Conservation (phyloP, 2,113 vertebrate genomes). For the Callionymus lyra region DNA sequence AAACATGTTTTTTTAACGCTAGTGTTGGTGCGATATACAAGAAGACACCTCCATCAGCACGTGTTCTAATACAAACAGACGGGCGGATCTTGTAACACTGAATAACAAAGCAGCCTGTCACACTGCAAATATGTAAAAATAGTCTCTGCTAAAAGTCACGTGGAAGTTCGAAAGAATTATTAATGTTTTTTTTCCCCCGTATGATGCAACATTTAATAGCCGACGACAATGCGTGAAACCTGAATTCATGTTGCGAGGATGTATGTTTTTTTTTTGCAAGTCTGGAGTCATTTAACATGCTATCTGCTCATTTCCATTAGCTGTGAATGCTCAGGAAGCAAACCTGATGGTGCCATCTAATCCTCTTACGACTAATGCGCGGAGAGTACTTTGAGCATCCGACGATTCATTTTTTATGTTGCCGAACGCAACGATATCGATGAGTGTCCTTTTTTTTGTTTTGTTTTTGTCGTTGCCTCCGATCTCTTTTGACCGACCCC, state of each 20-base stretch:
- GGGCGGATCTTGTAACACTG: too few relatives aligned
- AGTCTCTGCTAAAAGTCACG: too few relatives aligned
- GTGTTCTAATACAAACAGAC: too few relatives aligned
- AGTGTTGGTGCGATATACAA: too few relatives aligned
- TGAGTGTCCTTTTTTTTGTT: slow-evolving; percentile 10
- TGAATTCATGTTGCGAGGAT: slow-evolving; percentile 38
- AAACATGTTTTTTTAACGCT: too few relatives aligned
- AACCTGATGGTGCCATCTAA: slow-evolving; percentile 56
- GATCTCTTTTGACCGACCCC: slow-evolving; percentile 26
- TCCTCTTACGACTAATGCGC: slow-evolving; percentile 60
- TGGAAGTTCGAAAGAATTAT: too few relatives aligned
- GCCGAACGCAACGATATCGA: slow-evolving; percentile 19
- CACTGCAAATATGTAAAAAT: too few relatives aligned
- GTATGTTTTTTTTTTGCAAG: slow-evolving; percentile 29
- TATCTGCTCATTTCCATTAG: slow-evolving; percentile 56
- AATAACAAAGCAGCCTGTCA: too few relatives aligned
- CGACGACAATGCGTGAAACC: slow-evolving; percentile 3
- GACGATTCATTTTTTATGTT: slow-evolving; percentile 31
- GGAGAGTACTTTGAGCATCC: slow-evolving; percentile 20
- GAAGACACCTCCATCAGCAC: too few relatives aligned
- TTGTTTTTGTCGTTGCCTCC: slow-evolving; percentile 12
- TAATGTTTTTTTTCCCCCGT: too few relatives aligned
- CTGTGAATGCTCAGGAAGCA: slow-evolving; percentile 41
- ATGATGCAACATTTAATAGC: too few relatives aligned
- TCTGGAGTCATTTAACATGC: slow-evolving; percentile 46